Conservation (phyloP, 2,113 vertebrate genomes). For the Ammodytes marinus region DNA sequence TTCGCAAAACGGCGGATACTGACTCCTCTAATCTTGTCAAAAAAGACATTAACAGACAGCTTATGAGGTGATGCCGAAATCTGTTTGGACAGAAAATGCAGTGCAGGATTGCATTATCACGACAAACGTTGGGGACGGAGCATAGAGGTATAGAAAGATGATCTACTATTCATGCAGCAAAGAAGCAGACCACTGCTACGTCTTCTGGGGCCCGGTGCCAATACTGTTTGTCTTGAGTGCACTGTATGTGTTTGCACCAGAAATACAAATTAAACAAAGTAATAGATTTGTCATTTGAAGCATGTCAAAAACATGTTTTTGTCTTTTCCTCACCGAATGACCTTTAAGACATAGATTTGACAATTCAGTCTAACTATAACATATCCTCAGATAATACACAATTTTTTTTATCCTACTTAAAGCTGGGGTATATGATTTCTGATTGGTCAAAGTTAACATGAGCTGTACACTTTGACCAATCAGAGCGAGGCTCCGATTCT, state of each 20-base stretch:
- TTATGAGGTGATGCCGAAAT: constrained; percentile 66
- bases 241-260: background rate
- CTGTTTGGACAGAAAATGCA: constrained; percentile 65
- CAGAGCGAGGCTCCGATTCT: too few species aligned
- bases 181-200: constrained; percentile 3
- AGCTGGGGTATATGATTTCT: too few species aligned
- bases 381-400: background rate
- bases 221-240: constrained; percentile 6
- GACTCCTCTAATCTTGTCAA: constrained; percentile 79
- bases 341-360: background rate
- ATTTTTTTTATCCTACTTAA: too few species aligned
- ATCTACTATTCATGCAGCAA: constrained; percentile 35
- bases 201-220: constrained; percentile 17
- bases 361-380: background rate
- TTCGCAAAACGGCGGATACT: constrained; percentile 55
- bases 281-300: background rate
- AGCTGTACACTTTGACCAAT: too few species aligned
- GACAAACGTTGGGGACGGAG: constrained; percentile 42
- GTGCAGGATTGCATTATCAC: constrained; percentile 46
- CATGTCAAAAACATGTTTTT: too few species aligned
- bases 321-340: background rate
- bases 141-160: constrained; percentile 42
- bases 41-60: constrained; percentile 72
- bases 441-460: too few species aligned
- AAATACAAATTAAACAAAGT: too few species aligned